Evolutionary conservation across 1,140 invertebrate species (phyloP).

Genomic region (Bombus fervidus): DNA sequence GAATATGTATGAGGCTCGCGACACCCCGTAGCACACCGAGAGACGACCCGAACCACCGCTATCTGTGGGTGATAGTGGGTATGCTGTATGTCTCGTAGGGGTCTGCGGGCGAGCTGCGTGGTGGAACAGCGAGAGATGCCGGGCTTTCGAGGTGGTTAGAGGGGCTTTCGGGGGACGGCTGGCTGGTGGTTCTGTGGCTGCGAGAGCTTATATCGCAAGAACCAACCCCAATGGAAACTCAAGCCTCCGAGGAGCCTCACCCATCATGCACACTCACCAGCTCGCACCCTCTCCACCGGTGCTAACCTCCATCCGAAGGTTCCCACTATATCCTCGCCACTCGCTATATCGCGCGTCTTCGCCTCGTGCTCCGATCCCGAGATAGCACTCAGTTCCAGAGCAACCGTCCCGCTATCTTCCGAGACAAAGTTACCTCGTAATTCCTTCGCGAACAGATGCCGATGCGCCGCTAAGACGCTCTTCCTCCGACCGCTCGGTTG

Average conservation of each 20-base stretch:
- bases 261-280: slow-evolving; percentile 81
- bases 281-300: slow-evolving; percentile 42
- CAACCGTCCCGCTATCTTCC: slow-evolving; percentile 78
- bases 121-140: slow-evolving; percentile 42
- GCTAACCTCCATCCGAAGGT: slow-evolving; percentile 49
- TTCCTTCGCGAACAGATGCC: slow-evolving; percentile 82
- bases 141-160: slow-evolving; percentile 54
- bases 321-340: background rate
- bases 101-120: slow-evolving; percentile 67
- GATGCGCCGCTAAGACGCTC: slow-evolving; percentile 77
- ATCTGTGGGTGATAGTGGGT: slow-evolving; percentile 82
- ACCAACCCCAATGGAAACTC: slow-evolving; percentile 81
- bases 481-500: background rate
- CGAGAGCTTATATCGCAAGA: slow-evolving; percentile 80
- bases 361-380: slow-evolving; percentile 49
- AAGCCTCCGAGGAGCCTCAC: slow-evolving; percentile 77
- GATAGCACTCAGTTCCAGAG: slow-evolving; percentile 73
- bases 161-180: slow-evolving; percentile 48
- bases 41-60: slow-evolving; percentile 78
- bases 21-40: slow-evolving; percentile 79
- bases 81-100: slow-evolving; percentile 79
- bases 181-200: slow-evolving; percentile 68
- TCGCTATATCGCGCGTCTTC: slow-evolving; percentile 62
- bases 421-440: slow-evolving; percentile 82
- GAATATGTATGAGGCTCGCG: slow-evolving; percentile 82